Conservation (phyloP, 2,797 vertebrate species). For the Leptatherina wallacei region DNA sequence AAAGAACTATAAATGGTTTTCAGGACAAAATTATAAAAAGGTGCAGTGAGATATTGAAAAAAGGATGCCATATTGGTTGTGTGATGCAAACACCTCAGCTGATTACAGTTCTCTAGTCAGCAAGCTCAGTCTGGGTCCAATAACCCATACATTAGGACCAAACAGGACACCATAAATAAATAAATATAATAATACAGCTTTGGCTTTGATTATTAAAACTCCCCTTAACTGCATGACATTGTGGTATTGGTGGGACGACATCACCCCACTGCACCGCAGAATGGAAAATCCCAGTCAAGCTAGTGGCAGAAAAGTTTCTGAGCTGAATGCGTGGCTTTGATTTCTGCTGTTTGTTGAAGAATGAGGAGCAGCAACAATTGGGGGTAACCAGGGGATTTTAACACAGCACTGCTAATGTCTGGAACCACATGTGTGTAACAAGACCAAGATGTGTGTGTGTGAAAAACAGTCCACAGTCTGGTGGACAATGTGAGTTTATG, state of each 20-base stretch:
- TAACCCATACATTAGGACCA: slow-evolving; percentile 36
- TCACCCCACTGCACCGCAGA: slow-evolving; percentile 17
- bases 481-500: slow-evolving; percentile 3
- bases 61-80: slow-evolving; percentile 6
- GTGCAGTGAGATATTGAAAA: neutral
- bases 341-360: slow-evolving; percentile 49
- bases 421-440: slow-evolving; percentile 61
- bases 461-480: slow-evolving; percentile 4
- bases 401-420: slow-evolving; percentile 33
- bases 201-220: slow-evolving; percentile 24
- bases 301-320: slow-evolving; percentile 21
- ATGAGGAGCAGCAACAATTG: slow-evolving; percentile 40
- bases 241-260: slow-evolving; percentile 25
- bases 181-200: slow-evolving; percentile 20
- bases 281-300: slow-evolving; percentile 44
- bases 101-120: slow-evolving; percentile 23
- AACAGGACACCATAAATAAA: slow-evolving; percentile 16
- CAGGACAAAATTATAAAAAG: neutral
- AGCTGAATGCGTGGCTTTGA: slow-evolving; percentile 35
- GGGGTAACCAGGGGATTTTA: slow-evolving; percentile 25
- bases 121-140: slow-evolving; percentile 31
- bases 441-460: slow-evolving; percentile 48
- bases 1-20: neutral
- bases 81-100: slow-evolving; percentile 18
- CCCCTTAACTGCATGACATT: slow-evolving; percentile 25